phyloP scores from a whole-genome alignment of 1,140 invertebrate species.

The Drosophila kohkoa region DNA sequence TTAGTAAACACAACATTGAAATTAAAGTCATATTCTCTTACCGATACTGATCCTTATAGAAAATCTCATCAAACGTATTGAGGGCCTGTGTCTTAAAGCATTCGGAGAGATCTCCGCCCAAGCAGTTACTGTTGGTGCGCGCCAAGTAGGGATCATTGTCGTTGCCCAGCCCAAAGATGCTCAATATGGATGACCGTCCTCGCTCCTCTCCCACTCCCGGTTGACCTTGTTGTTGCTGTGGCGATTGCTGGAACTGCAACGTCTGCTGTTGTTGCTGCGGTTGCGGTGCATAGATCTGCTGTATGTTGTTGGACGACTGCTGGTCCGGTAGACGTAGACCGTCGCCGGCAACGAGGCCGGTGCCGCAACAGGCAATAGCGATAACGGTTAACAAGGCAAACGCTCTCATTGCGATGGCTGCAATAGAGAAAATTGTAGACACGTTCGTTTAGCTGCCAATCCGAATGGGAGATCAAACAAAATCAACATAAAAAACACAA shows the following conservation, averaged over 20 bases:
- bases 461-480: slow-evolving; percentile 12
- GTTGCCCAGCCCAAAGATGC: slow-evolving; percentile 90
- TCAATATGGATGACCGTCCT: slow-evolving; percentile 86
- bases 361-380: not conserved
- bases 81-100: slow-evolving; percentile 92
- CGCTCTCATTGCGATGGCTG: slow-evolving; percentile 70
- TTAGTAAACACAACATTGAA: not conserved
- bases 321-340: slow-evolving; percentile 87
- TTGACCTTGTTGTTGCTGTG: slow-evolving; percentile 47
- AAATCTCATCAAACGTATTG: slow-evolving; percentile 91
- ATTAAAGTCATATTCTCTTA: slow-evolving; percentile 61
- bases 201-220: slow-evolving; percentile 66
- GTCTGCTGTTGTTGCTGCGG: slow-evolving; percentile 58
- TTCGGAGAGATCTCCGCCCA: slow-evolving; percentile 91
- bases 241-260: slow-evolving; percentile 61
- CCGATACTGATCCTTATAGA: slow-evolving; percentile 87
- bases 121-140: slow-evolving; percentile 89
- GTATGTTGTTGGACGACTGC: slow-evolving; percentile 81
- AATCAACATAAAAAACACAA: slow-evolving; percentile 21
- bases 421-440: slow-evolving; percentile 54
- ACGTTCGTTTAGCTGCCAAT: slow-evolving; percentile 27
- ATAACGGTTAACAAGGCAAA: slow-evolving; percentile 59
- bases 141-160: slow-evolving; percentile 91
- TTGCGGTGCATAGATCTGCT: slow-evolving; percentile 75
- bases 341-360: slow-evolving; percentile 85